These are phyloP conservation scores for Corythornis vintsioides DNA, from an alignment of 2,113 vertebrate species.

Conservation along the genomic window DNA sequence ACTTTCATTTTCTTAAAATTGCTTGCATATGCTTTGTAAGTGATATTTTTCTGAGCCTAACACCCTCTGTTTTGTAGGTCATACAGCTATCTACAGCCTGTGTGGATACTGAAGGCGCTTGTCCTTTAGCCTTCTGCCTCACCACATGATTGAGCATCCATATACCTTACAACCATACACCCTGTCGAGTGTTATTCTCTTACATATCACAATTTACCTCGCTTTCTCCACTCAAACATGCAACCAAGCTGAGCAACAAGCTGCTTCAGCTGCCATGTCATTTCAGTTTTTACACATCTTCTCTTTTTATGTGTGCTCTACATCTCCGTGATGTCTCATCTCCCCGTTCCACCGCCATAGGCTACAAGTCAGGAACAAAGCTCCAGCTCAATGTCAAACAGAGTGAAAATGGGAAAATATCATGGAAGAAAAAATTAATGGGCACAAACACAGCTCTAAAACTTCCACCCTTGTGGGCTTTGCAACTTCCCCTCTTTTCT, in stretches of 20 bases:
- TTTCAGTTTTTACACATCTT: slow-evolving; percentile 77
- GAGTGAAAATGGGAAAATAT: slow-evolving; percentile 64
- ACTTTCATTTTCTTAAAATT: not conserved
- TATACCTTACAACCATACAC: slow-evolving; percentile 69
- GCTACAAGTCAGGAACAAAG: slow-evolving; percentile 73
- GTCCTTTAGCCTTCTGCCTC: slow-evolving; percentile 76
- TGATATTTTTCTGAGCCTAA: slow-evolving; percentile 13
- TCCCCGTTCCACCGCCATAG: slow-evolving; percentile 68
- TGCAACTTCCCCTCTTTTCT: not conserved
- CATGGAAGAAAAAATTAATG: slow-evolving; percentile 59
- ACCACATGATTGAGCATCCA: slow-evolving; percentile 64
- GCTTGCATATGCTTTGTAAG: not conserved
- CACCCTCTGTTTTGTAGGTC: slow-evolving; percentile 62
- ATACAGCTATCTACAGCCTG: slow-evolving; percentile 53
- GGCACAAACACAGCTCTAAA: slow-evolving; percentile 40
- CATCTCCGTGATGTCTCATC: slow-evolving; percentile 68
- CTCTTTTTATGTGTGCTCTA: slow-evolving; percentile 64
- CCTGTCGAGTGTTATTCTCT: slow-evolving; percentile 77
- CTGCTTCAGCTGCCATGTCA: slow-evolving; percentile 76
- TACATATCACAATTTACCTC: slow-evolving; percentile 75
- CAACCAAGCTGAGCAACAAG: slow-evolving; percentile 74
- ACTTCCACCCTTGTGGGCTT: slow-evolving; percentile 33
- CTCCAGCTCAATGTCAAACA: slow-evolving; percentile 58
- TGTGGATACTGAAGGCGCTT: slow-evolving; percentile 66
- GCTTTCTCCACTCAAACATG: slow-evolving; percentile 70